phyloP scores from a whole-genome alignment of 1,140 invertebrate genomes.

The Cotesia vestalis region DNA sequence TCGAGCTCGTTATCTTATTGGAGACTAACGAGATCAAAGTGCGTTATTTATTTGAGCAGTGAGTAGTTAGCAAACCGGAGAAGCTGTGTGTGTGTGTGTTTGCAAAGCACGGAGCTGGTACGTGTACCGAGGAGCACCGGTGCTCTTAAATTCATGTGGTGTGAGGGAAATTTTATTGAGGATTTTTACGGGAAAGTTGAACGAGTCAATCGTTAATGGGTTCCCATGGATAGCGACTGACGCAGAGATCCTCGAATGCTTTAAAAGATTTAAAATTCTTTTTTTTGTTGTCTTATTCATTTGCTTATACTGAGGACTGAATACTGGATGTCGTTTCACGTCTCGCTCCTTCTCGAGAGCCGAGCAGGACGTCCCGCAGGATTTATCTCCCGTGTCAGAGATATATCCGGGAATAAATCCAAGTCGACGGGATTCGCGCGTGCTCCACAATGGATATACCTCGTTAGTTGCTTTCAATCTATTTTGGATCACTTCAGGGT shows the following conservation, averaged over 20 bases:
- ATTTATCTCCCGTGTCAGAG: conserved; percentile 7
- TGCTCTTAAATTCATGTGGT: no score
- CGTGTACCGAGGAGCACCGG: neutral
- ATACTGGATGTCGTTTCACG: neutral
- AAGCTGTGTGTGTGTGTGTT: no score
- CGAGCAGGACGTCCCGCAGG: neutral
- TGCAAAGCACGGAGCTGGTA: neutral
- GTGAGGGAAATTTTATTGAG: no score
- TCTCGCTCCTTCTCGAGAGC: no score
- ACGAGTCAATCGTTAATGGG: conserved; percentile 27
- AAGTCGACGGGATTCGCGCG: conserved; percentile 5
- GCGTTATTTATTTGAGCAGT: neutral
- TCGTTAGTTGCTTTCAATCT: conserved; percentile 23
- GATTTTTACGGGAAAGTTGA: neutral
- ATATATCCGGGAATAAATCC: conserved; percentile 20
- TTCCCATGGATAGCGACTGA: conserved; percentile 15
- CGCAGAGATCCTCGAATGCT: conserved; percentile 1
- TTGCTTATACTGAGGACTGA: neutral
- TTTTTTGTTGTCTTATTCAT: neutral
- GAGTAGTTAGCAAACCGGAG: neutral
- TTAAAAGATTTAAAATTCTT: neutral
- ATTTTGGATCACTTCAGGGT: conserved; percentile 5
- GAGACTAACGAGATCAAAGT: conserved; percentile 10
- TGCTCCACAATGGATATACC: conserved; percentile 5
- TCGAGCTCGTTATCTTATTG: conserved; percentile 1